These are phyloP conservation scores for Hycleus cichorii DNA, from an alignment of 1,140 invertebrate genomes.

Conservation along the genomic window DNA sequence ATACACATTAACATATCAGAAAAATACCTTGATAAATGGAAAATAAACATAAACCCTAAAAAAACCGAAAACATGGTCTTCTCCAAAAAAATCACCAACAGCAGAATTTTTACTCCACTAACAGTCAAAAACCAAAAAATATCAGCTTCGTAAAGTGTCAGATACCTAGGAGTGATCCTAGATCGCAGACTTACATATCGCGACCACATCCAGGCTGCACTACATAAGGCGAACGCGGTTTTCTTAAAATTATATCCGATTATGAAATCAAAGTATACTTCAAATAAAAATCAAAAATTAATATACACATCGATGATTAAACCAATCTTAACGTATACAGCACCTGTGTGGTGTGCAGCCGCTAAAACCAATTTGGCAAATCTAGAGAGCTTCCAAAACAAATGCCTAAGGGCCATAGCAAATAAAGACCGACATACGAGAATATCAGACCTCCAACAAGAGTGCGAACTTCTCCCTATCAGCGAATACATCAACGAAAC, in stretches of 20 bases:
- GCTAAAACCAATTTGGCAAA: too few species aligned
- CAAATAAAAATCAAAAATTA: conserved; percentile 4
- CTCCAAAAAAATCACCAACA: conserved; percentile 7
- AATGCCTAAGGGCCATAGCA: too few species aligned
- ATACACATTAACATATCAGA: background rate
- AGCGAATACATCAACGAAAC: too few species aligned
- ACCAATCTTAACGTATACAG: background rate
- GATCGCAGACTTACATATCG: conserved; percentile 21
- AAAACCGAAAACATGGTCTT: conserved; percentile 13
- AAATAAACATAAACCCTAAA: conserved; percentile 1
- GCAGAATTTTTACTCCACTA: conserved; percentile 10
- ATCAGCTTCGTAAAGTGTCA: background rate
- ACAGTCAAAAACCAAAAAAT: conserved; percentile 18
- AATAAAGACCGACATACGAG: too few species aligned
- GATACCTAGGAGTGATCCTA: conserved; percentile 26
- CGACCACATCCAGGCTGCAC: conserved; percentile 13
- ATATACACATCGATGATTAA: conserved; percentile 4
- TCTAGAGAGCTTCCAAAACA: too few species aligned
- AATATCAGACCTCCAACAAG: too few species aligned
- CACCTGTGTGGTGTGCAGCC: background rate
- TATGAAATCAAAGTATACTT: background rate
- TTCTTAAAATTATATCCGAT: conserved; percentile 11
- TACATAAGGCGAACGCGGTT: conserved; percentile 15
- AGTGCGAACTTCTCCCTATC: too few species aligned
- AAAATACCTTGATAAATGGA: too few species aligned